Conservation (phyloP, 2,113 vertebrate species). For the Oreocharis arfaki region DNA sequence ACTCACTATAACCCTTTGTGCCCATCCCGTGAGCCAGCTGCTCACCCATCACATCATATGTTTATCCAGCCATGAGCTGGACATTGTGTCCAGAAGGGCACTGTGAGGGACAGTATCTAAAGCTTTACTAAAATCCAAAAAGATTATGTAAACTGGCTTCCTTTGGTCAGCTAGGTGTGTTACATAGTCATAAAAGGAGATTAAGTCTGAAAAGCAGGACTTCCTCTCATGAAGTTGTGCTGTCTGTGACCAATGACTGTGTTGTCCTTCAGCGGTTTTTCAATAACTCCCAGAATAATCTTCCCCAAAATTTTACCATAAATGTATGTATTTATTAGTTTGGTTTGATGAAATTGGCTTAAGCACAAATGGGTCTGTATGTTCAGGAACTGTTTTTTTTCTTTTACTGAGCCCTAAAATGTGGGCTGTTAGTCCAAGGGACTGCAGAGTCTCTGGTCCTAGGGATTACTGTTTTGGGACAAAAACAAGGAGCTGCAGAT, state of each 20-base stretch:
- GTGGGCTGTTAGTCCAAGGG: background rate
- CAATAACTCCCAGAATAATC: background rate
- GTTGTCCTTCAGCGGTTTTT: background rate
- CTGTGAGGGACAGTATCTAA: background rate
- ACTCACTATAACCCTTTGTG: too few relatives aligned
- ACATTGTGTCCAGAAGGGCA: background rate
- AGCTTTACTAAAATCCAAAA: background rate
- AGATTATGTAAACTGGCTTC: fast-evolving
- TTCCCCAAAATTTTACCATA: background rate
- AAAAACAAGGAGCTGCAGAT: background rate
- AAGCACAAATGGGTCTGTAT: background rate
- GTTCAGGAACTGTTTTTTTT: background rate
- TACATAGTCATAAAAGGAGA: background rate
- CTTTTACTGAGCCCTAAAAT: background rate
- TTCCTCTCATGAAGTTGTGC: background rate
- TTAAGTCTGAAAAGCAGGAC: background rate
- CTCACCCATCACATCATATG: fast-evolving
- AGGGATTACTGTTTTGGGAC: background rate
- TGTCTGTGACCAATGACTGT: background rate
- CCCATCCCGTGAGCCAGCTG: fast-evolving
- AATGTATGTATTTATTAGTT: background rate
- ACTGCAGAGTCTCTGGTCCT: background rate
- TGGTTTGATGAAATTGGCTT: background rate
- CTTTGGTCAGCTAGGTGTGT: background rate
- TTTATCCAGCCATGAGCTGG: background rate